Evolutionary conservation across 2,113 vertebrate genomes (phyloP).

Genomic region (Phaetusa simplex): DNA sequence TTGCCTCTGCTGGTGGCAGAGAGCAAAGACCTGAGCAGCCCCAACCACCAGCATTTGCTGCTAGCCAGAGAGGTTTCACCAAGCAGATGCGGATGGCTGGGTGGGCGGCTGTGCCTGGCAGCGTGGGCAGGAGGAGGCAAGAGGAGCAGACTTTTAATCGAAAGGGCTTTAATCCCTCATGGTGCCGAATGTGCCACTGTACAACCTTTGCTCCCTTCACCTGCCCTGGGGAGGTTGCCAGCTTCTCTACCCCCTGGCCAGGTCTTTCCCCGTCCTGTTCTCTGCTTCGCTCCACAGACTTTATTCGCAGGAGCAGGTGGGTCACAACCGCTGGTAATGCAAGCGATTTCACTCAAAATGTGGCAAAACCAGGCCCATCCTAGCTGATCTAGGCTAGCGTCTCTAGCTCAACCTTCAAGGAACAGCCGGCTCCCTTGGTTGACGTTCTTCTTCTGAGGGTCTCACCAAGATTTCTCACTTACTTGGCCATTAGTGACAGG

Average conservation of each 20-base stretch:
- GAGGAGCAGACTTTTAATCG: not conserved
- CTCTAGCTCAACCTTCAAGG: too few relatives aligned
- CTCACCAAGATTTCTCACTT: not conserved
- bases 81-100: not conserved
- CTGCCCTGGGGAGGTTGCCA: not conserved
- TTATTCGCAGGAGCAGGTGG: not conserved
- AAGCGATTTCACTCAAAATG: rapidly evolving
- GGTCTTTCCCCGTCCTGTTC: not conserved
- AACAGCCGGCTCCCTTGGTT: too few relatives aligned
- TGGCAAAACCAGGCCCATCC: not conserved
- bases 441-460: not conserved
- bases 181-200: not conserved
- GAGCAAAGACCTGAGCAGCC: not conserved
- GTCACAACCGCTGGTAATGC: not conserved
- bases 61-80: not conserved
- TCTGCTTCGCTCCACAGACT: rapidly evolving
- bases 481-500: not conserved
- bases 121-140: not conserved
- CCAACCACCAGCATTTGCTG: not conserved
- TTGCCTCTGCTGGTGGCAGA: not conserved
- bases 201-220: not conserved
- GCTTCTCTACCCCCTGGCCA: not conserved
- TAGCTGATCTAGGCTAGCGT: too few relatives aligned
- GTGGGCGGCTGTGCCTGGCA: not conserved
- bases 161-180: not conserved